These are phyloP conservation scores for Cepphus grylle DNA, from an alignment of 2,113 vertebrate species.

Conservation along the genomic window DNA sequence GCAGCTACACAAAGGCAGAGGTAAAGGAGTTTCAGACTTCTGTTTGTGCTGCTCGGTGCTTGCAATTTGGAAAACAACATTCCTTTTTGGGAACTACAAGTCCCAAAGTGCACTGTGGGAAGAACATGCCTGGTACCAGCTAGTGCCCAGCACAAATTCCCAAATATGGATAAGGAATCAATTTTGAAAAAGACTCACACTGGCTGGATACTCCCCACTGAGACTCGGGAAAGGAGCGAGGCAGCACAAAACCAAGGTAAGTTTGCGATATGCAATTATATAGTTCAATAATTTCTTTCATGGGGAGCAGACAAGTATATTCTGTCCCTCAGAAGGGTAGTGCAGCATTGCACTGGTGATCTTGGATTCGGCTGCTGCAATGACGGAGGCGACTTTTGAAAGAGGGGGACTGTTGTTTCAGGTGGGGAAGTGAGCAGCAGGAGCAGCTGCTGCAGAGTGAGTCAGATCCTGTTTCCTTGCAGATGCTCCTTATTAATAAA, in stretches of 20 bases:
- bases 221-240: neutral
- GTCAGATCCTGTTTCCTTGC: neutral
- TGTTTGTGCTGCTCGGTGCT: neutral
- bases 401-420: neutral
- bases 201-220: constrained; percentile 8
- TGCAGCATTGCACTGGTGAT: neutral
- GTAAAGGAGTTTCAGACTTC: neutral
- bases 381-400: neutral
- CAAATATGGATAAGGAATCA: constrained; percentile 76
- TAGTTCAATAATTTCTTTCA: neutral
- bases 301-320: neutral
- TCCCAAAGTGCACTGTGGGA: constrained; percentile 63
- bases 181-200: constrained; percentile 55
- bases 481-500: neutral
- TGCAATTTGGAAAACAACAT: constrained; percentile 20
- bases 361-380: neutral
- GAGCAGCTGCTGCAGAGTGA: neutral
- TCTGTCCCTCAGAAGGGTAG: neutral
- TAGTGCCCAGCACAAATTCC: constrained; percentile 67
- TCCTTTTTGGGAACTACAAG: constrained; percentile 60
- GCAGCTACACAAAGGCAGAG: neutral
- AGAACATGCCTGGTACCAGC: constrained; percentile 35
- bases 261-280: neutral
- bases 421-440: neutral
- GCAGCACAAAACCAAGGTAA: constrained; percentile 43